Conservation (phyloP, 2,888 invertebrate genomes). For the Leptogaster cylindrica region DNA sequence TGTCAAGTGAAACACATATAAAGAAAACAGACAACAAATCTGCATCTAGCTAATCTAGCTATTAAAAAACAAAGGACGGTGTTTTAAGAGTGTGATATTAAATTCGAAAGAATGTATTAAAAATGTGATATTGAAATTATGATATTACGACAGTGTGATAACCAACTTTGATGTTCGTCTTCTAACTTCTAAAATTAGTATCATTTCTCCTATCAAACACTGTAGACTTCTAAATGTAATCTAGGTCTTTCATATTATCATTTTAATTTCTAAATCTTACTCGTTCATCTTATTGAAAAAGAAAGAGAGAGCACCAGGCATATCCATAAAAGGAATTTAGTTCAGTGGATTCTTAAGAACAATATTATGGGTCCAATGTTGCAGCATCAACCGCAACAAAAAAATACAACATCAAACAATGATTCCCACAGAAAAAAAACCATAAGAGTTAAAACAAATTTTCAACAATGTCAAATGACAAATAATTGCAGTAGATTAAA, state of each 20-base stretch:
- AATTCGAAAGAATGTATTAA: constrained; percentile 21
- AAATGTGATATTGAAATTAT: constrained; percentile 32
- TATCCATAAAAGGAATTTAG: constrained; percentile 4
- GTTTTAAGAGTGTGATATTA: constrained; percentile 28
- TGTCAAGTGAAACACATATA: neutral
- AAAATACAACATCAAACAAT: neutral
- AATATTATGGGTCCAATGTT: constrained; percentile 53
- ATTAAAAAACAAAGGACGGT: too few relatives aligned
- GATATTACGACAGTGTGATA: constrained; percentile 40
- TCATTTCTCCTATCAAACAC: constrained; percentile 30
- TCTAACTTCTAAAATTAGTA: constrained; percentile 27
- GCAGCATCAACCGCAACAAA: constrained; percentile 43
- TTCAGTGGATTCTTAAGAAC: neutral
- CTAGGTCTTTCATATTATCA: neutral
- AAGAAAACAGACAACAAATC: constrained; percentile 11
- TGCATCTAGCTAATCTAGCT: too few relatives aligned
- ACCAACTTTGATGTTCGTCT: constrained; percentile 38
- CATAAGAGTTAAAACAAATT: neutral
- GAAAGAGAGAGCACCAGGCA: neutral
- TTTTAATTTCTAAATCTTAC: constrained; percentile 5
- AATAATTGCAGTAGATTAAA: constrained; percentile 10
- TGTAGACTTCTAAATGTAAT: constrained; percentile 10
- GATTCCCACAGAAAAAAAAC: neutral
- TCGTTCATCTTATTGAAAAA: constrained; percentile 15
- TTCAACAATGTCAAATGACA: neutral